Evolutionary conservation across 2,888 invertebrate species (phyloP).

Genomic region (Venusia cambrica): DNA sequence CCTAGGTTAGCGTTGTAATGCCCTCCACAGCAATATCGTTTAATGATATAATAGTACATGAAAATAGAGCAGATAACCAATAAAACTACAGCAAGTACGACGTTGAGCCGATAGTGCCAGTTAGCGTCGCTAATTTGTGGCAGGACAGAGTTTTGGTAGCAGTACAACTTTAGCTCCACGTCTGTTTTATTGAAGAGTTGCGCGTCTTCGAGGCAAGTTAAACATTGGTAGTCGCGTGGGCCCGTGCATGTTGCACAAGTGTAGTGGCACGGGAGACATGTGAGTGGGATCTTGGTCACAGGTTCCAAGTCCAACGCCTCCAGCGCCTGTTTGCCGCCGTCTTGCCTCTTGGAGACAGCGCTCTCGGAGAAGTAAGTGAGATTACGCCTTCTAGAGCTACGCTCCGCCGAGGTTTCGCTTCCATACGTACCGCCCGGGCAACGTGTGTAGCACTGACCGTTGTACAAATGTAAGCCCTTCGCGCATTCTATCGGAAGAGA

Average conservation of each 20-base stretch:
- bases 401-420: conserved; percentile 59
- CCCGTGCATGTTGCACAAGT: conserved; percentile 86
- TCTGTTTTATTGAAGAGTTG: conserved; percentile 67
- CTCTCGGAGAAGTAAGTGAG: conserved; percentile 57
- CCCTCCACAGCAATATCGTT: conserved; percentile 48
- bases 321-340: conserved; percentile 38
- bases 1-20: conserved; percentile 57
- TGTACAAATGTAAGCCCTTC: conserved; percentile 81
- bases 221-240: conserved; percentile 85
- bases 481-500: conserved; percentile 84
- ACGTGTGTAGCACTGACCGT: conserved; percentile 79
- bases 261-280: conserved; percentile 87
- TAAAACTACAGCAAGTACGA: conserved; percentile 58
- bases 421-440: conserved; percentile 81
- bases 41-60: conserved; percentile 49
- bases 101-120: conserved; percentile 69
- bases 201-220: conserved; percentile 85
- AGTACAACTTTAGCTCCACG: conserved; percentile 64
- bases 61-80: conserved; percentile 49
- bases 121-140: conserved; percentile 63
- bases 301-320: conserved; percentile 66
- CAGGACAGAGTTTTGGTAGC: conserved; percentile 71
- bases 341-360: conserved; percentile 54
- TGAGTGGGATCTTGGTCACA: conserved; percentile 48
- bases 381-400: conserved; percentile 67